Conservation (phyloP, 1,140 invertebrate species). For the Lycorma delicatula region DNA sequence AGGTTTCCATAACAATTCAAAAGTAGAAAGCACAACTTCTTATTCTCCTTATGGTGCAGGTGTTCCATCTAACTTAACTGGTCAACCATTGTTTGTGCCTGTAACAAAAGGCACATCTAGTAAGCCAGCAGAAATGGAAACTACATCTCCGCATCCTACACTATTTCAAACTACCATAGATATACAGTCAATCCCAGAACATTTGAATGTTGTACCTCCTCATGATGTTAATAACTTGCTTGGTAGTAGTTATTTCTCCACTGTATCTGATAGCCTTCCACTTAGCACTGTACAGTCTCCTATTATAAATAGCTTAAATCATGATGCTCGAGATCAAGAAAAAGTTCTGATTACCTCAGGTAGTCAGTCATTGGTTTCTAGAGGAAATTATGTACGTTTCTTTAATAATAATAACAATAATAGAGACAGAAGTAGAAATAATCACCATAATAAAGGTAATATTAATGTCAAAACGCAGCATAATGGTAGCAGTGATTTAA, state of each 20-base stretch:
- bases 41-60: slow-evolving; percentile 38
- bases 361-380: slow-evolving; percentile 32
- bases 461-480: too few species aligned
- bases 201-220: slow-evolving; percentile 12
- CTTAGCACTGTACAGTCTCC: too few species aligned
- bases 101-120: slow-evolving; percentile 4
- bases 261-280: too few species aligned
- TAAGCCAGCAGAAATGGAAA: neutral
- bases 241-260: too few species aligned
- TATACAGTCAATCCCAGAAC: slow-evolving; percentile 11
- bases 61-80: slow-evolving; percentile 27
- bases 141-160: slow-evolving; percentile 4
- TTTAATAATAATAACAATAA: slow-evolving; percentile 2
- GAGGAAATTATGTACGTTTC: slow-evolving; percentile 37
- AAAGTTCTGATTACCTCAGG: slow-evolving; percentile 26
- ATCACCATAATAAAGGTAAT: too few species aligned
- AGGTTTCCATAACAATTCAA: slow-evolving; percentile 45
- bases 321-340: slow-evolving; percentile 24
- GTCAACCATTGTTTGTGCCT: slow-evolving; percentile 9
- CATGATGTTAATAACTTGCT: slow-evolving; percentile 22
- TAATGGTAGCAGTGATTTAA: too few species aligned
- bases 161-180: slow-evolving; percentile 4
- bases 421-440: too few species aligned
- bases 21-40: slow-evolving; percentile 23
- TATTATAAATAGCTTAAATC: too few species aligned